Evolutionary conservation across 2,888 invertebrate genomes (phyloP).

Genomic region (Pinctada fucata): DNA sequence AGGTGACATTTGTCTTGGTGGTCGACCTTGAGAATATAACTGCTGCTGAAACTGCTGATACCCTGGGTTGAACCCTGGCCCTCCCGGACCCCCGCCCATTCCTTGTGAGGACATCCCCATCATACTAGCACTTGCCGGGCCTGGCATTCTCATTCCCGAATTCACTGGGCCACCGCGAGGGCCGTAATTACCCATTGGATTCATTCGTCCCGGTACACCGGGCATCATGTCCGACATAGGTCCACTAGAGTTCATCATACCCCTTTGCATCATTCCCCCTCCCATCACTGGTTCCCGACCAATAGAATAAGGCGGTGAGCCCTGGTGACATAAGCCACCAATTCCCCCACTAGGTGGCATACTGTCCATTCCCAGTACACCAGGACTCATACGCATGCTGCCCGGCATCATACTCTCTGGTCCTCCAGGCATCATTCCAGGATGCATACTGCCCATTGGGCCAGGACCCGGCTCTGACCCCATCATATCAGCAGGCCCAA

Average conservation of each 20-base stretch:
- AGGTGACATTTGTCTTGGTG: constrained; percentile 64
- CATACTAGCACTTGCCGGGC: constrained; percentile 49
- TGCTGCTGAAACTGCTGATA: constrained; percentile 75
- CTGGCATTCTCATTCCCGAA: constrained; percentile 59
- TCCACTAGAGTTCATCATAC: constrained; percentile 50
- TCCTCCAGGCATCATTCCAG: constrained; percentile 45
- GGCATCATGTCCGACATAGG: constrained; percentile 55
- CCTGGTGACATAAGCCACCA: constrained; percentile 43
- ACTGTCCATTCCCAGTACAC: constrained; percentile 42
- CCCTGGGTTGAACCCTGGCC: constrained; percentile 61
- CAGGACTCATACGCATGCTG: constrained; percentile 33
- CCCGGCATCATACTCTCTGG: constrained; percentile 36
- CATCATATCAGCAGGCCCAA: constrained; percentile 50
- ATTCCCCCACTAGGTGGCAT: constrained; percentile 53
- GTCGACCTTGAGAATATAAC: constrained; percentile 67
- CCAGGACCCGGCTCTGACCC: constrained; percentile 52
- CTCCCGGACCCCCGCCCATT: constrained; percentile 47
- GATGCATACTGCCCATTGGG: constrained; percentile 61
- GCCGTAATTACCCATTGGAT: constrained; percentile 51
- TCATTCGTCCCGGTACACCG: constrained; percentile 51
- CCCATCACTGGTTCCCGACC: constrained; percentile 35
- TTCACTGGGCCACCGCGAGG: constrained; percentile 43
- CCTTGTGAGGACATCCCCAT: constrained; percentile 44
- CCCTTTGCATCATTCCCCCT: constrained; percentile 45
- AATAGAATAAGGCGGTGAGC: constrained; percentile 40